A percentile compares a stretch with the other conserved stretches of the same genome.
phyloP scores from a whole-genome alignment of 2,113 vertebrate genomes.

The Todiramphus chloris region DNA sequence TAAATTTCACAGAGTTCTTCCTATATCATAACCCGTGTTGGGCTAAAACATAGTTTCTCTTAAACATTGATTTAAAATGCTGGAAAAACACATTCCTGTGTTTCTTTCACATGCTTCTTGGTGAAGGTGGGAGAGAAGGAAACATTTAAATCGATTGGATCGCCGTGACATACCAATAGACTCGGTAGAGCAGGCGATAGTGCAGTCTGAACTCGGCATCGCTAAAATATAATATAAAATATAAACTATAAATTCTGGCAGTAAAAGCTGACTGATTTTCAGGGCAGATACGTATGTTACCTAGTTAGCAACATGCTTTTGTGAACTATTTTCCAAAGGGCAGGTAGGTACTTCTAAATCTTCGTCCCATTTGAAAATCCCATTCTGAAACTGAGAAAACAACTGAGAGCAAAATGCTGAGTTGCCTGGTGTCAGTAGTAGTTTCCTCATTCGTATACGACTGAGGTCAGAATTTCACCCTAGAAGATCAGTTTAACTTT shows the following conservation, averaged over 20 bases:
- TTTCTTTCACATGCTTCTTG: neutral
- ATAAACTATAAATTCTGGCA: neutral
- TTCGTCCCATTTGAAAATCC: neutral
- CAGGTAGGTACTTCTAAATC: neutral
- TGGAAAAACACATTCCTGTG: neutral
- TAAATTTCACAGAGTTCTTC: conserved; percentile 27
- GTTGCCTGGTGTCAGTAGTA: neutral
- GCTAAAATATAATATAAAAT: neutral
- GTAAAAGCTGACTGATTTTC: neutral
- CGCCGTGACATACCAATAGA: neutral
- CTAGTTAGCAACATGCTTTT: neutral
- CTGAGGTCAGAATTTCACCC: neutral
- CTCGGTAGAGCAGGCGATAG: rapidly evolving
- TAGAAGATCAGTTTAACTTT: neutral
- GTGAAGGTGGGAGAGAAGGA: neutral
- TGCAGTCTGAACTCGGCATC: neutral
- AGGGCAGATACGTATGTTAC: neutral
- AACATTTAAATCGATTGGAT: neutral
- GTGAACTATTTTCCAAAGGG: neutral
- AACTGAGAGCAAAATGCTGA: neutral
- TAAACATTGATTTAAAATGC: neutral
- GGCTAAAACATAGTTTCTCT: neutral
- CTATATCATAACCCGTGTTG: neutral
- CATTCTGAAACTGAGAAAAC: neutral
- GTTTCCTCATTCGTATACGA: neutral